Base-by-base conservation (phyloP, 2,888 invertebrate genomes). In the Agriopis marginaria region DNA sequence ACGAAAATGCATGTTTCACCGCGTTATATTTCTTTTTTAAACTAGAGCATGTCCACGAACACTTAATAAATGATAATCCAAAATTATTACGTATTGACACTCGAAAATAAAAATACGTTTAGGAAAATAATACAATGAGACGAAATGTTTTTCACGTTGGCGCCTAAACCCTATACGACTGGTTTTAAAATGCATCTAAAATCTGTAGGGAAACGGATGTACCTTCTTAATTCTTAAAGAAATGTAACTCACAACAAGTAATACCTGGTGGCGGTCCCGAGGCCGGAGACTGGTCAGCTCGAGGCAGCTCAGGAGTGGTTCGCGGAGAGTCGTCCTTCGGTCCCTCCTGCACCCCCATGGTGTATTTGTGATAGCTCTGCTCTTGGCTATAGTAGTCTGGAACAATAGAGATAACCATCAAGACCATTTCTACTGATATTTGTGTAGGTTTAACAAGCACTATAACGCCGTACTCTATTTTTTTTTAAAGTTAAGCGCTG, bases 331-430 rank as follows among this genome's bases (percentile, higher is more conserved):
- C 93, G 71, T 91, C 91, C 53, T 92, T 92, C 0, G 84, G 84
- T 0, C 77, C 76, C 75, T 93, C 93, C 0, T 92, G 90, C 0
- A 93, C 82, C 0, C 93, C 93, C 93, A 93, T 93, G 39, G 76
- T 84, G 82, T 88, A 92, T 71, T 91, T 90, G 65, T 90, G 89
- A 74, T 89, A 89, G 49, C 81, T 79, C 72, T 88, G 86, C 54
- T 90, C 91, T 79, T 91, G 88, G 42, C 79, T 79, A 84, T 86
- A 93, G 82, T 88, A 94, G 50, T 94, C 94, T 94, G 92, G 3
- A 89, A 90, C 75, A 69, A 79, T 32, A 63, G 67, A 65, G 42
- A n/a, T 11, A 8, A 9, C 40, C 5, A 63, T 39, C 12, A 42
- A 2, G 42, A 11, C 11, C 2, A 45, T 12, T 5, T 45, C 42